These are phyloP conservation scores for Pelecanus crispus DNA, from an alignment of 2,113 vertebrate genomes.

Conservation along the genomic window DNA sequence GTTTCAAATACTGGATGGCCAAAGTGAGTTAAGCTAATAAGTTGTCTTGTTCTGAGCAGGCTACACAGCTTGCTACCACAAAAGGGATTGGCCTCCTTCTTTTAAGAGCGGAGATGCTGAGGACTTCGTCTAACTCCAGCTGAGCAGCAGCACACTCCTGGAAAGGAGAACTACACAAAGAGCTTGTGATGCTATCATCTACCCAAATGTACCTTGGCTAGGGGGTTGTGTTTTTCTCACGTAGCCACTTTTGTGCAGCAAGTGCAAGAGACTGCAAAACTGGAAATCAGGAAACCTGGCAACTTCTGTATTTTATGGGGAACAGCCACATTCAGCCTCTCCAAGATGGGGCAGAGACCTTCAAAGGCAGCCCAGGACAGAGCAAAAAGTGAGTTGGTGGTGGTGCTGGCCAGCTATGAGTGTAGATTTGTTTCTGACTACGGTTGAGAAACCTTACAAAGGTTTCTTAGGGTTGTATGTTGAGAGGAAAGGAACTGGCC, in stretches of 20 bases:
- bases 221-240: background rate
- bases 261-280: background rate
- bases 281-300: background rate
- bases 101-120: background rate
- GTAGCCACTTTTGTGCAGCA: background rate
- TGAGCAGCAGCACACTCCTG: background rate
- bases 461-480: background rate
- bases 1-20: background rate
- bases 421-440: background rate
- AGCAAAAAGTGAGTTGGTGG: background rate
- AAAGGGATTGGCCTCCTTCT: background rate
- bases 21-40: background rate
- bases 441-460: background rate
- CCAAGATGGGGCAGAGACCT: background rate
- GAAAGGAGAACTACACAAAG: background rate
- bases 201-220: background rate
- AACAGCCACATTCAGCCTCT: background rate
- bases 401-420: background rate
- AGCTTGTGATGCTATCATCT: accelerated
- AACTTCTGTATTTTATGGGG: background rate
- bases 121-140: background rate
- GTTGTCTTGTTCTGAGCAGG: background rate
- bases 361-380: background rate
- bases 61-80: background rate
- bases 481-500: background rate